Evolutionary conservation across 2,113 vertebrate genomes (phyloP).

Genomic region (Prunella fulvescens): DNA sequence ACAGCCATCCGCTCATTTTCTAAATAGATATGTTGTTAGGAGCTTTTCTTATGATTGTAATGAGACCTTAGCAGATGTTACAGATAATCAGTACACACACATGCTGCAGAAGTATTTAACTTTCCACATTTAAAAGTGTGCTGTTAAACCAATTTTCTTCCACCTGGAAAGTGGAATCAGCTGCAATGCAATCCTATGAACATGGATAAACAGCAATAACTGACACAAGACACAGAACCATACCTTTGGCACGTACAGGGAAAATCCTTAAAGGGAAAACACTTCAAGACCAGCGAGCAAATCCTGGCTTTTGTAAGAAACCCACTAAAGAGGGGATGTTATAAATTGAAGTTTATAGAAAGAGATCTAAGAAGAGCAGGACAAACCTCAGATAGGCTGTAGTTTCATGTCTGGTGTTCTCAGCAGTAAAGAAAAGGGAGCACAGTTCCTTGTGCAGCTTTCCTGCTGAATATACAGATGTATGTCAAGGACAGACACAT

Average conservation of each 20-base stretch:
- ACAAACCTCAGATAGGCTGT: background rate
- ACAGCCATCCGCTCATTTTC: background rate
- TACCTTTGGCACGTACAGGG: background rate
- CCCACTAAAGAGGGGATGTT: background rate
- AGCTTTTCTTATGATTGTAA: background rate
- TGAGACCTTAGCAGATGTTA: background rate
- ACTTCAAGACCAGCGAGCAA: background rate
- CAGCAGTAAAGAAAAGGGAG: background rate
- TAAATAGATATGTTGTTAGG: background rate
- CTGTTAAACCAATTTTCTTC: background rate
- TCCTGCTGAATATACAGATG: background rate
- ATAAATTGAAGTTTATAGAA: background rate
- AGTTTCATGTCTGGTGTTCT: background rate
- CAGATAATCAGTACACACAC: background rate
- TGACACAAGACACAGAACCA: background rate
- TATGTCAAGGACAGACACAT: background rate
- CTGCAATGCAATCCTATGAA: background rate
- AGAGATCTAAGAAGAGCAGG: background rate
- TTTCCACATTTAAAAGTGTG: background rate
- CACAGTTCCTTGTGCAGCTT: background rate
- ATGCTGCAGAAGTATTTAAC: background rate
- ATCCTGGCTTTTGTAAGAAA: background rate
- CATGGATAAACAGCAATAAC: background rate
- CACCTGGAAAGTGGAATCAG: background rate
- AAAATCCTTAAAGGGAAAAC: background rate